Evolutionary conservation across 2,888 invertebrate species (phyloP).

Genomic region (Crematogaster levior): DNA sequence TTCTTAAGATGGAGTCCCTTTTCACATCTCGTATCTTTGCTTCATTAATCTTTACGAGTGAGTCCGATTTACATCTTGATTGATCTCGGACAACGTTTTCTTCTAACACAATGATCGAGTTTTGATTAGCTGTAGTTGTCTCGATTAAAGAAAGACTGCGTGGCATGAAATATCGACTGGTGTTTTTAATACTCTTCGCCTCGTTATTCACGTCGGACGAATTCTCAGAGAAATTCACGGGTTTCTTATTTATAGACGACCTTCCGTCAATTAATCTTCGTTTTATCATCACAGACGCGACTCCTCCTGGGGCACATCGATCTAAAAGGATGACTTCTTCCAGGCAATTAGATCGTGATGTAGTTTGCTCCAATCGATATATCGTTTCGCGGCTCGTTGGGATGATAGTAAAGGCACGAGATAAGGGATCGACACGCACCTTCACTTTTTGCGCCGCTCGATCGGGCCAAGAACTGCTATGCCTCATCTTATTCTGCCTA

Average conservation of each 20-base stretch:
- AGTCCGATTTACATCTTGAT: constrained; percentile 28
- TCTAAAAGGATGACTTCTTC: constrained; percentile 61
- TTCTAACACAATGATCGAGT: not conserved
- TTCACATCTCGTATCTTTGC: not conserved
- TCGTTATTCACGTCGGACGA: constrained; percentile 2
- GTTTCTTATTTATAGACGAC: constrained; percentile 1
- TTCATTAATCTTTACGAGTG: constrained; percentile 13
- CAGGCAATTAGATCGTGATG: constrained; percentile 50
- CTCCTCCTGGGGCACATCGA: constrained; percentile 46
- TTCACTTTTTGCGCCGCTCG: constrained; percentile 76
- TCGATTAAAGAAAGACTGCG: constrained; percentile 30
- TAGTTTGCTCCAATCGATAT: constrained; percentile 57
- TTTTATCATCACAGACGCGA: constrained; percentile 45
- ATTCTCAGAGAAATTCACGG: not conserved
- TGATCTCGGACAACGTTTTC: not conserved
- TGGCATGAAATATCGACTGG: constrained; percentile 22
- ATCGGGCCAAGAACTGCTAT: constrained; percentile 81
- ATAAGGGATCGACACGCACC: constrained; percentile 78
- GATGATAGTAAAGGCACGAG: constrained; percentile 80
- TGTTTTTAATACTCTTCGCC: not conserved
- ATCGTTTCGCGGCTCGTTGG: constrained; percentile 71
- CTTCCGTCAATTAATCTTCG: constrained; percentile 46
- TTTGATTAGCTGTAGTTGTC: not conserved
- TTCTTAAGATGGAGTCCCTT: not conserved
- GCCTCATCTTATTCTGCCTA: constrained; percentile 73